Evolutionary conservation across 2,113 vertebrate species (phyloP).

Genomic region (Tyrannus savana): DNA sequence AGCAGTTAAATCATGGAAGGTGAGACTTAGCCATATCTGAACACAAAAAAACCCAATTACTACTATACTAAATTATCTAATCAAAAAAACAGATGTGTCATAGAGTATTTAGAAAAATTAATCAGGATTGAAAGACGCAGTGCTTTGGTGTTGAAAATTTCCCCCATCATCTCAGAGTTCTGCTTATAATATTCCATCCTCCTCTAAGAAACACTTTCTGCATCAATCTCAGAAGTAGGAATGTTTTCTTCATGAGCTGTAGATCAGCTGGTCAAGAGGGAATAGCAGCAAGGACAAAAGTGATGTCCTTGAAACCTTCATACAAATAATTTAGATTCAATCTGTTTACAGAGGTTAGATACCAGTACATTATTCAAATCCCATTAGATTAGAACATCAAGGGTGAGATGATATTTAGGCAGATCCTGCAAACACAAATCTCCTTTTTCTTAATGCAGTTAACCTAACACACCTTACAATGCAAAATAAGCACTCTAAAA

Average conservation of each 20-base stretch:
- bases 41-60: neutral
- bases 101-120: neutral
- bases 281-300: constrained; percentile 8
- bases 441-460: constrained; percentile 35
- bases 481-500: neutral
- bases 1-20: neutral
- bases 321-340: constrained; percentile 45
- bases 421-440: neutral
- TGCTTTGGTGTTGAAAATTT: neutral
- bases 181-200: neutral
- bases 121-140: neutral
- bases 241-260: neutral
- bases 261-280: neutral
- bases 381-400: constrained; percentile 12
- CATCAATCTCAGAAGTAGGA: neutral
- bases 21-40: neutral
- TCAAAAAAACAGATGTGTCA: neutral
- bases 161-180: neutral
- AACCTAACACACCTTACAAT: neutral
- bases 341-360: constrained; percentile 16
- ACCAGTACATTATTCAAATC: constrained; percentile 49
- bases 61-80: neutral
- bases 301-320: constrained; percentile 23
- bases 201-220: neutral
- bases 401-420: constrained; percentile 31